Base-by-base conservation (phyloP, 2,113 vertebrate species). In the Nipponia nippon region DNA sequence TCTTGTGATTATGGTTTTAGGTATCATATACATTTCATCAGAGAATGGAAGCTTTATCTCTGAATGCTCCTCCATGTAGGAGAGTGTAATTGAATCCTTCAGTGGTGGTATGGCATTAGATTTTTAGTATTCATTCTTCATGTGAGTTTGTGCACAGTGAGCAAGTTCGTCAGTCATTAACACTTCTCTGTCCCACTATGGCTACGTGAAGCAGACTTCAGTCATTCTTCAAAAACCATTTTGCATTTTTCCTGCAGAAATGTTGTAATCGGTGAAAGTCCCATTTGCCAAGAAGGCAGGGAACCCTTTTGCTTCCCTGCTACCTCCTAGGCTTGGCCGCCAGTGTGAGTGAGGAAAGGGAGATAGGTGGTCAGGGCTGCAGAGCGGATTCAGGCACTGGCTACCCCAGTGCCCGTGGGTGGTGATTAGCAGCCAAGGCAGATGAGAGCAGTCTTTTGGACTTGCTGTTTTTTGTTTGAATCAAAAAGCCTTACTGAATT, bases 1-100 rank as follows among this genome's bases (percentile, higher is more conserved):
- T 71, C 76, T 84, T 94, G 38, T 86, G 83, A 76, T 92, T 82
- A 59, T 75, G 77, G 52, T 82, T 89, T 92, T 95, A 95, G 80
- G 47, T 82, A 53, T 89, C 52, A 61, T 46, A 71, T 15, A n/a
- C 34, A 61, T 97, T 94, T 92, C 79, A 34, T 91, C 73, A 94
- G 83, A 87, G 87, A 92, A 67, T 84, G 61, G 86, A 87, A 82
- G 15, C 69, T 95, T 82, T 89, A 70, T 79, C 69, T 95, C 83
- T 96, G 69, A 91, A 67, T 92, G 44, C 29, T 65, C 25, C 40
- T 95, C 81, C 30, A 19, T 69, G 55, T 87, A 56, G 83, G 63
- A 94, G 63, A 34, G 13, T 95, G 73, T 85, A 91, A 83, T 76
- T 94, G 93, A 91, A 47, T 84, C 52, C 86, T 83, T 84, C 89